A percentile compares a stretch with the other conserved stretches of the same genome.
Conservation (phyloP, 2,113 vertebrate species). For the Etheostoma cragini region DNA sequence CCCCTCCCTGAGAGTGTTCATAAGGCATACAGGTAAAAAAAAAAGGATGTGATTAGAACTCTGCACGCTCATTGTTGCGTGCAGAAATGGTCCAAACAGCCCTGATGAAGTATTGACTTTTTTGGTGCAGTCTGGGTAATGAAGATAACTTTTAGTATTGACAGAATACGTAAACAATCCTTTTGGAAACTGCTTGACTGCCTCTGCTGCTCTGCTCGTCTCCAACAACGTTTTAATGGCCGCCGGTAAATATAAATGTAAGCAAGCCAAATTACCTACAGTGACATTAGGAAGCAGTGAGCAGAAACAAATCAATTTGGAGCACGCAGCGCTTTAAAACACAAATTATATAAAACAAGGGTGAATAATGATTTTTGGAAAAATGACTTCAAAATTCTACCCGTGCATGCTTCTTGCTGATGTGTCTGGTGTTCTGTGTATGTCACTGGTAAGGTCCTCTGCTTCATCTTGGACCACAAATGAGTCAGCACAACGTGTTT, state of each 20-base stretch:
- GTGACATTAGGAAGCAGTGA: slow-evolving; percentile 18
- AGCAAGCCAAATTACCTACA: slow-evolving; percentile 23
- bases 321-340: neutral
- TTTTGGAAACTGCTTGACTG: neutral
- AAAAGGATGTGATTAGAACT: slow-evolving; percentile 27
- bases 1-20: neutral
- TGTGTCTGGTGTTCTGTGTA: neutral
- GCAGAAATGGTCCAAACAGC: slow-evolving; percentile 27
- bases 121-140: slow-evolving; percentile 42
- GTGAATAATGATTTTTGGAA: neutral
- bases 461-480: neutral
- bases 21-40: slow-evolving; percentile 12
- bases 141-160: slow-evolving; percentile 48
- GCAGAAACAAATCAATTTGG: slow-evolving; percentile 26
- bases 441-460: neutral
- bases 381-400: neutral
- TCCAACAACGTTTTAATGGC: slow-evolving; percentile 2
- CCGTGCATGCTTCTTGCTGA: neutral
- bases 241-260: slow-evolving; percentile 39
- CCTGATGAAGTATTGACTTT: slow-evolving; percentile 64
- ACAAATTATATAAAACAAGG: neutral
- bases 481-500: neutral
- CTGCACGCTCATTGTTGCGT: slow-evolving; percentile 8
- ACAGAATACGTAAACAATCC: slow-evolving; percentile 41
- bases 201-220: slow-evolving; percentile 18